These are phyloP conservation scores for Dione juno DNA, from an alignment of 2,888 invertebrate genomes.

Conservation along the genomic window DNA sequence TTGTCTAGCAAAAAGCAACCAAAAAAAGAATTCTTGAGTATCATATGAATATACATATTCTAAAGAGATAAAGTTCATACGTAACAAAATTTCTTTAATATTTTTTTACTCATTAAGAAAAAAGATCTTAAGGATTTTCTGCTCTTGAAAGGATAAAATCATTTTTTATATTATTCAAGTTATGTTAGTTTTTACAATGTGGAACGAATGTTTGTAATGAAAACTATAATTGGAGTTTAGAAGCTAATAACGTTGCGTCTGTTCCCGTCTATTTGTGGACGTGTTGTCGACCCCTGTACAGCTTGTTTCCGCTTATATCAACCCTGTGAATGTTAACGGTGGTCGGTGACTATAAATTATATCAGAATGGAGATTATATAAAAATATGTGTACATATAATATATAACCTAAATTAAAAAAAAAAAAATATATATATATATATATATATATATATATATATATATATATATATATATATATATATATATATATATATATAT, in stretches of 20 bases:
- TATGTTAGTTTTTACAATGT: slow-evolving; percentile 15
- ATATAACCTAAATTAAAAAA: too few species aligned
- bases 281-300: slow-evolving; percentile 69
- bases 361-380: slow-evolving; percentile 13
- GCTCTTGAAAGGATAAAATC: not conserved
- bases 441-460: not conserved
- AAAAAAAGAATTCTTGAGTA: not conserved
- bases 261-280: slow-evolving; percentile 66
- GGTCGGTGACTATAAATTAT: slow-evolving; percentile 17
- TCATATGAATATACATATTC: not conserved
- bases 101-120: too few species aligned
- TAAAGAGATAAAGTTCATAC: not conserved
- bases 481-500: too few species aligned
- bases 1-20: not conserved
- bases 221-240: slow-evolving; percentile 61
- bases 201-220: slow-evolving; percentile 33
- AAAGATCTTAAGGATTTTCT: not conserved
- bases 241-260: slow-evolving; percentile 54
- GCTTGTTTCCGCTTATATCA: slow-evolving; percentile 50
- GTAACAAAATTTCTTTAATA: too few species aligned
- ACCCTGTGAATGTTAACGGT: slow-evolving; percentile 25
- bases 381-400: not conserved
- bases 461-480: slow-evolving; percentile 5
- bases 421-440: too few species aligned
- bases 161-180: not conserved